These are phyloP conservation scores for Nudaria mundana DNA, from an alignment of 2,888 invertebrate species.

Conservation along the genomic window DNA sequence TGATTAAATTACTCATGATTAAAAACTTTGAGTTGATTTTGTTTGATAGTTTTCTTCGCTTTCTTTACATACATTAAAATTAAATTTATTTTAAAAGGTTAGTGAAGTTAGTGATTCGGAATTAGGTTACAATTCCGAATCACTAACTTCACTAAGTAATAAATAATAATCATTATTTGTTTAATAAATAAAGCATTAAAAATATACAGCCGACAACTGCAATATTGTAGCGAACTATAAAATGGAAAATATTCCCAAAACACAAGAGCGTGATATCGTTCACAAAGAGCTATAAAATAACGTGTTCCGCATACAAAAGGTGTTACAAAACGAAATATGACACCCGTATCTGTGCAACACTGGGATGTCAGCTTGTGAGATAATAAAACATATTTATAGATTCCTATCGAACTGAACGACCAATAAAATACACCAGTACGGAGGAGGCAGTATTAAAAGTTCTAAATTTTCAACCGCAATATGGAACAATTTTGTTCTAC, in stretches of 20 bases:
- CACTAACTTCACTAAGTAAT: too few relatives aligned
- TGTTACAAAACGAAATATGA: conserved; percentile 19
- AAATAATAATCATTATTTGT: too few relatives aligned
- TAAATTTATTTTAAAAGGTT: too few relatives aligned
- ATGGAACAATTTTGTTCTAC: too few relatives aligned
- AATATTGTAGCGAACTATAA: background rate
- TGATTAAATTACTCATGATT: too few relatives aligned
- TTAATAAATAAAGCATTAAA: too few relatives aligned
- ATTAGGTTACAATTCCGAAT: too few relatives aligned
- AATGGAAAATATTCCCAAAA: background rate
- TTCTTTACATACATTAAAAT: too few relatives aligned
- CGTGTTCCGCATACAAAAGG: conserved; percentile 9
- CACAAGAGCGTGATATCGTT: background rate
- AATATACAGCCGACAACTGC: too few relatives aligned
- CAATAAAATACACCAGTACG: conserved; percentile 28
- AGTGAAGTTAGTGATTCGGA: too few relatives aligned
- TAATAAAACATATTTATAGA: conserved; percentile 37
- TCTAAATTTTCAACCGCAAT: conserved; percentile 11
- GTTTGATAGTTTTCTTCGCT: too few relatives aligned
- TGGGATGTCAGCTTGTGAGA: conserved; percentile 28
- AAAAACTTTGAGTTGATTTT: too few relatives aligned
- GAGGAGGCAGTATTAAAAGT: conserved; percentile 27
- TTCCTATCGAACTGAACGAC: conserved; percentile 29
- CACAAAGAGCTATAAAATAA: conserved; percentile 2
- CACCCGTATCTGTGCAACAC: conserved; percentile 11